phyloP scores from a whole-genome alignment of 1,140 invertebrate species.

The Eurosta solidaginis region DNA sequence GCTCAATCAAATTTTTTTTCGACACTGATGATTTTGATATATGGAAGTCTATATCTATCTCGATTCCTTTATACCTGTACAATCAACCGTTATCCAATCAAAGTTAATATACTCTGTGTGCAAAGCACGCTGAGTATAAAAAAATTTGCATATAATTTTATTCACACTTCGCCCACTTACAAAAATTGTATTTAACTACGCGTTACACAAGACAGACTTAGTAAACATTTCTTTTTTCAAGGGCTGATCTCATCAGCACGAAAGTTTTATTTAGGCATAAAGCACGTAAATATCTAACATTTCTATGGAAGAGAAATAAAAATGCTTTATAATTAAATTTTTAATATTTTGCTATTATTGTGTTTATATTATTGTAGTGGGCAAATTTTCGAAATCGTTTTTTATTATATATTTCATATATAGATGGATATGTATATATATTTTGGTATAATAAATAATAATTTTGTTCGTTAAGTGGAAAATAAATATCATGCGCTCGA shows the following conservation, averaged over 20 bases:
- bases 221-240: neutral
- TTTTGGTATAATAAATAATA: too few relatives aligned
- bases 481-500: too few relatives aligned
- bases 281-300: neutral
- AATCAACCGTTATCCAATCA: too few relatives aligned
- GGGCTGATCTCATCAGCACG: conserved; percentile 9
- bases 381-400: neutral
- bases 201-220: neutral
- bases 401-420: neutral
- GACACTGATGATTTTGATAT: too few relatives aligned
- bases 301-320: neutral
- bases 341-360: neutral
- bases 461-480: neutral
- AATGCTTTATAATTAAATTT: neutral
- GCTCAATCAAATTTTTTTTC: too few relatives aligned
- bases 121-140: too few relatives aligned
- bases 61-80: too few relatives aligned
- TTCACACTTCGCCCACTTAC: neutral
- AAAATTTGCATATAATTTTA: neutral
- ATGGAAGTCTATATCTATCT: too few relatives aligned
- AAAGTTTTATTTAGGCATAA: neutral
- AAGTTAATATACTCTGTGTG: too few relatives aligned
- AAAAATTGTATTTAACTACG: neutral
- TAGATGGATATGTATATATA: neutral
- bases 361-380: neutral